Base-by-base conservation (phyloP, 2,113 vertebrate species). In the Heterochromis multidens region DNA sequence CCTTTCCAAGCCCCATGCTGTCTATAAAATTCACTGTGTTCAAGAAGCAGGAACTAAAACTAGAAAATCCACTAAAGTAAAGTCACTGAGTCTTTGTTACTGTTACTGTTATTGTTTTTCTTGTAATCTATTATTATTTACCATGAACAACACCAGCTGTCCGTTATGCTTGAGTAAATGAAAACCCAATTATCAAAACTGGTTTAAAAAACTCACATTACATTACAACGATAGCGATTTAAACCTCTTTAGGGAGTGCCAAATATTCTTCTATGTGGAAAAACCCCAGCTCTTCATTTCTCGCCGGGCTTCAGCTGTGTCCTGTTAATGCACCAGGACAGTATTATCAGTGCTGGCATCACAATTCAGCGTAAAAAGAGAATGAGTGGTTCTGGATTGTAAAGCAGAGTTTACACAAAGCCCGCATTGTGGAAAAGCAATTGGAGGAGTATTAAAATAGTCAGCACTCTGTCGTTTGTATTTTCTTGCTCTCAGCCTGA, bases 331-430 rank as follows among this genome's bases (percentile, higher is more conserved):
- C 7, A 35, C 63, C 25, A 27, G 11, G 21, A 33, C 17, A 11
- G 17, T 37, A 9, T 89, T 85, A 86, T 84, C 40, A 77, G 13
- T 49, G 27, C 9, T 74, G 58, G 67, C 86, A 74, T 79, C 60
- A 52, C 12, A 52, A 23, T 29, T 43, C 27, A 67, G 37, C 57
- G 46, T 37, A 58, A 74, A 80, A 35, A 65, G n/a, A 80, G 9
- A 84, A 65, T 60, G 33, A 62, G 85, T 62, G n/a, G 31, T 21
- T 74, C 35, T 49, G 19, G 23, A 46, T 19, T 25, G 40, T 57
- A 67, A 78, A 85, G 72, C 70, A 77, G 77, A 83, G 57, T n/a
- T 74, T 57, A 52, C 7, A 61, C 33, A 62, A 81, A 79, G 25
- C 49, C 11, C 4, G 61, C 52, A 59, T 7, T 31, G 54, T 31